These are phyloP conservation scores for Maccullochella peelii DNA, from an alignment of 2,113 vertebrate species.

Conservation along the genomic window DNA sequence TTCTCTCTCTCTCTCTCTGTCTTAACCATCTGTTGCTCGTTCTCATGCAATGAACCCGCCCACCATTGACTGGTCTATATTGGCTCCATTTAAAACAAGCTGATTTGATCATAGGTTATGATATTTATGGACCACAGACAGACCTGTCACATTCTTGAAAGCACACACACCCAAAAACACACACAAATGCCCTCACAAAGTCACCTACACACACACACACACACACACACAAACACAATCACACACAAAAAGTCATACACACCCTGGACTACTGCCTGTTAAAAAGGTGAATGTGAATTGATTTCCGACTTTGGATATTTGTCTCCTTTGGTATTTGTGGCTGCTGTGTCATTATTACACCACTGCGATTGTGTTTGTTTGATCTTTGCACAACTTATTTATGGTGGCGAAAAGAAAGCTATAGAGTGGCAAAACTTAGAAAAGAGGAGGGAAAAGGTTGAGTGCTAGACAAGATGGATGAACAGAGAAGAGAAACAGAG, in stretches of 20 bases:
- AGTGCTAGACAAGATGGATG: conserved; percentile 23
- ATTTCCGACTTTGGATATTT: conserved; percentile 7
- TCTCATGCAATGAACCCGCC: neutral
- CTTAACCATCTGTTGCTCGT: neutral
- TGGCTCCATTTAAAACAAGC: conserved; percentile 25
- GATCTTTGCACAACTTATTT: conserved; percentile 24
- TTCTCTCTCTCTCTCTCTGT: neutral
- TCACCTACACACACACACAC: neutral
- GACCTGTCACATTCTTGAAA: neutral
- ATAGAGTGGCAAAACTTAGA: neutral
- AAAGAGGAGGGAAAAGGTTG: conserved; percentile 33
- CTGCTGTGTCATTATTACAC: neutral
- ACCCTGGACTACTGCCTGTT: neutral
- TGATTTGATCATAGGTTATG: conserved; percentile 32
- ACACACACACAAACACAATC: neutral
- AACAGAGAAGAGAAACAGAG: conserved; percentile 20
- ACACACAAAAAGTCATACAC: neutral
- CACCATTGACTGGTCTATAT: conserved; percentile 3
- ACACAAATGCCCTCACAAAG: neutral
- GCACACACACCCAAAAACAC: neutral
- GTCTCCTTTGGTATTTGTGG: neutral
- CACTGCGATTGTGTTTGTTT: neutral
- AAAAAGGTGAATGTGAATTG: conserved; percentile 33
- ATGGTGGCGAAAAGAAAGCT: neutral
- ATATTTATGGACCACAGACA: conserved; percentile 19